A percentile compares a stretch with the other conserved stretches of the same genome.
phyloP scores from a whole-genome alignment of 2,888 invertebrate species.

The Drosophila demipolita region DNA sequence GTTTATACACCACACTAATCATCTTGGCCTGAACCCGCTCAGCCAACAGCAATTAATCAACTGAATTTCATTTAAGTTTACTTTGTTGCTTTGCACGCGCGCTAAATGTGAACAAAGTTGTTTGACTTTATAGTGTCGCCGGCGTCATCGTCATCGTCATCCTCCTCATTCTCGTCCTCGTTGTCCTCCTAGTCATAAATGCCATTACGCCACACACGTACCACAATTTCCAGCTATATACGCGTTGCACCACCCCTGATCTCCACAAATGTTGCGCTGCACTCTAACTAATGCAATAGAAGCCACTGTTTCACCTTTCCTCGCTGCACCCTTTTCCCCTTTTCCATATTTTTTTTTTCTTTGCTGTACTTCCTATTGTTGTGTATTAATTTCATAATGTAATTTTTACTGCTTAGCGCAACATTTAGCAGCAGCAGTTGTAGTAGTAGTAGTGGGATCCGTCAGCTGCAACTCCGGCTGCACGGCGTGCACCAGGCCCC shows the following conservation, averaged over 20 bases:
- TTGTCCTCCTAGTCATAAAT: constrained; percentile 49
- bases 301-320: constrained; percentile 35
- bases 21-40: constrained; percentile 32
- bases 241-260: background rate
- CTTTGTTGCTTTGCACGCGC: constrained; percentile 56
- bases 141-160: constrained; percentile 10
- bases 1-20: constrained; percentile 24
- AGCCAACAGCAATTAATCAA: constrained; percentile 59
- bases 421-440: constrained; percentile 38
- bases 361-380: constrained; percentile 36
- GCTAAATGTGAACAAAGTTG: constrained; percentile 65
- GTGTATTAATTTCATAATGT: constrained; percentile 66
- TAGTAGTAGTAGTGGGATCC: constrained; percentile 16
- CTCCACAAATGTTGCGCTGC: constrained; percentile 23
- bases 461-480: constrained; percentile 19
- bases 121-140: constrained; percentile 54
- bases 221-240: constrained; percentile 11
- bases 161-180: constrained; percentile 7
- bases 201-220: constrained; percentile 55
- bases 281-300: constrained; percentile 59
- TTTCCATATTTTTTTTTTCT: background rate
- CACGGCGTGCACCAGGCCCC: background rate
- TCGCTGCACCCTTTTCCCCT: constrained; percentile 7
- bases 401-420: constrained; percentile 65
- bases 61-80: constrained; percentile 55